Evolutionary conservation across 1,140 invertebrate species (phyloP), one percentile per base, ranked within the genome.

Genomic region (Melipona quadrifasciata): DNA sequence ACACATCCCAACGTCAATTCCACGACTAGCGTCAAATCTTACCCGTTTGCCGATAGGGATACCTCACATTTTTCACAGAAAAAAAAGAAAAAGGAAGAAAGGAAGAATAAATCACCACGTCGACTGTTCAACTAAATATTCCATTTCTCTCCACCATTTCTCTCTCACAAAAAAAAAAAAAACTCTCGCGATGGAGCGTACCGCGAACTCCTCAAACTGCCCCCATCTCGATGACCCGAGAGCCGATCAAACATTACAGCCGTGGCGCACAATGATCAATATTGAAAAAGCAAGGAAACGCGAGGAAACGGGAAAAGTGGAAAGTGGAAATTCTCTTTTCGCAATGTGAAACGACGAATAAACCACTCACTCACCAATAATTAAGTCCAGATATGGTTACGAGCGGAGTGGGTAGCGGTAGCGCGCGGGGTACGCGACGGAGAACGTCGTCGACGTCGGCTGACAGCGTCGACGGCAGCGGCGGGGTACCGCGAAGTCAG

Each of bases 341-440:
- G 4, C 39, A 3, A 61, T n/a, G 39, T 14, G n/a, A 53, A 70
- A 78, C 24, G 27, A 65, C 68, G 47, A 39, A 51, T 16, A 65
- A 75, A 64, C 31, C 78, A 64, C 51, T 47, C 58, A 95, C 94
- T 95, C 94, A 95, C 94, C 94, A 94, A 95, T 94, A 95, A 94
- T 94, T 93, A 94, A 94, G 94, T 94, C 94, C 93, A 94, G 94
- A 94, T 92, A 91, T 87, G 85, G 86, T 84, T 91, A 92, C 83
- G 88, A 90, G 91, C 91, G 92, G 92, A 92, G 89, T 91, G 94
- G 93, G 92, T 93, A 67, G 83, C 76, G 75, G 86, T 82, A 91
- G 89, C 91, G 92, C 92, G 91, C 92, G 91, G 92, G 90, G 89
- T 91, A 92, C 93, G 92, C 93, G 93, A 92, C 93, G 93, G 93